These are phyloP conservation scores for Crocidura indochinensis DNA, from an alignment of 2,797 vertebrate genomes.

Conservation along the genomic window DNA sequence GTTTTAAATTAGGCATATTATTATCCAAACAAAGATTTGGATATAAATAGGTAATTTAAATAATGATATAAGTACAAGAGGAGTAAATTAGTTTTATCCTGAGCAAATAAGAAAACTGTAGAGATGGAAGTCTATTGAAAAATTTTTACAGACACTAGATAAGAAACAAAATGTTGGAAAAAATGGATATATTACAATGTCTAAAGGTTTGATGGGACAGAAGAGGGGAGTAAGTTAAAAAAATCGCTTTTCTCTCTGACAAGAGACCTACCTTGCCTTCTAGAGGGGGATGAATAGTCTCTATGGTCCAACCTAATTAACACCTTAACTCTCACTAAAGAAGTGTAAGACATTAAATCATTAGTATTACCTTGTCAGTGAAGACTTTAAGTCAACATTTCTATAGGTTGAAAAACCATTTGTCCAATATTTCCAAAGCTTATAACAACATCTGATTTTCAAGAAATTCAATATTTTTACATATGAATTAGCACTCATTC, in stretches of 20 bases:
- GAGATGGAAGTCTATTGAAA: background rate
- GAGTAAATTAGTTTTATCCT: background rate
- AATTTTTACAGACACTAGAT: constrained; percentile 4
- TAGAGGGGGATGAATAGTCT: background rate
- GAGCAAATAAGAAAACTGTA: background rate
- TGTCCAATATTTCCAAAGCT: constrained; percentile 55
- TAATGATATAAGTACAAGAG: background rate
- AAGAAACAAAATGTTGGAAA: background rate
- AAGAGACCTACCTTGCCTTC: background rate
- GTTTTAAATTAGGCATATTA: background rate
- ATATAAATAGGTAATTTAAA: background rate
- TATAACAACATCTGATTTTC: constrained; percentile 49
- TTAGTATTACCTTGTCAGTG: background rate
- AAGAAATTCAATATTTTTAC: constrained; percentile 56
- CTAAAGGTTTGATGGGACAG: background rate
- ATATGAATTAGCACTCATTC: constrained; percentile 58
- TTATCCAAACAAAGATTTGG: background rate
- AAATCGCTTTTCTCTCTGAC: background rate
- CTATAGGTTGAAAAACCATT: constrained; percentile 58
- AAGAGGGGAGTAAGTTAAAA: background rate
- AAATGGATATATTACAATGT: background rate
- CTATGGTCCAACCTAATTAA: constrained; percentile 8
- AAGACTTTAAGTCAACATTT: constrained; percentile 55
- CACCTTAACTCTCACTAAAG: constrained; percentile 28
- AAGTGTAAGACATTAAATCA: constrained; percentile 43